Base-by-base conservation (phyloP, 2,797 vertebrate genomes). In the Etheostoma perlongum region DNA sequence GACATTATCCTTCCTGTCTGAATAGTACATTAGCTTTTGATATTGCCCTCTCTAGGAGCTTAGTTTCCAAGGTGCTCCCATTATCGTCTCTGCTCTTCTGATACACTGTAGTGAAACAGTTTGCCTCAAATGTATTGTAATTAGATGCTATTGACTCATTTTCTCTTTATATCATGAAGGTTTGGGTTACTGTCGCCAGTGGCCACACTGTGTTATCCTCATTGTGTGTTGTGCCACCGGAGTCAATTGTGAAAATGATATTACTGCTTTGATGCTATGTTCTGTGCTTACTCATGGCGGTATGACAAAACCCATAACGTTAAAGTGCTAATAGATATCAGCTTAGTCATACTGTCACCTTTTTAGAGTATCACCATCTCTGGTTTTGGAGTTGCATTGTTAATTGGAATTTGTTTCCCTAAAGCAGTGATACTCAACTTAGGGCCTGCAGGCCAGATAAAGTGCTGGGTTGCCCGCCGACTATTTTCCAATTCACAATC, bases 121-220 rank as follows among this genome's bases (percentile, higher is more conserved):
- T 62, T 65, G 19, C 51, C 74, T 67, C 7, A 75, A 85, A 79
- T 73, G 1, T 52, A 18, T 30, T 84, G 91, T 84, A 85, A 91
- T 85, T 4, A 74, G 83, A 94, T 72, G 73, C 89, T 70, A 19
- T 15, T 90, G 90, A 92, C 85, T 91, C 84, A 83, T 84, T 85
- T 81, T 86, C 53, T 81, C 64, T 79, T 89, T 83, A 59, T 82
- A 40, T 53, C 19, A 21, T 44, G n/a, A 68, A 11, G 79, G 79
- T 74, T 85, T 88, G 42, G 61, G 72, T 92, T 91, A 85, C 91
- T 69, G 68, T 79, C 21, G 61, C 92, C 90, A 77, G 59, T 84
- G 82, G 91, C 63, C 68, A 42, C 52, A 12, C 36, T 63, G 66
- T 40, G 11, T 75, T 27, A 16, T 15, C 1, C 21, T 79, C 78